Base-by-base conservation (phyloP, 2,888 invertebrate species). In the Blera fallax region DNA sequence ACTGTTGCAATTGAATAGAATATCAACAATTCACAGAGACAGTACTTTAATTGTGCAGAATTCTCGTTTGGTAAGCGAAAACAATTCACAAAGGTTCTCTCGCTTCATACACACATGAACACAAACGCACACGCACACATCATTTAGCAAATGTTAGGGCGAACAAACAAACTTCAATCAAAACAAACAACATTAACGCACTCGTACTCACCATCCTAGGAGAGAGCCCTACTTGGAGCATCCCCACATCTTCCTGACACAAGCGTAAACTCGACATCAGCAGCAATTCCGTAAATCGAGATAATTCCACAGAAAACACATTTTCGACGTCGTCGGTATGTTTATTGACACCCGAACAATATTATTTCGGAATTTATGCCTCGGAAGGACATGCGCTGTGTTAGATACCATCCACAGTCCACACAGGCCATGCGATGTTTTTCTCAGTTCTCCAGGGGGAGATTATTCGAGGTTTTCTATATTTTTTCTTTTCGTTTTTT, bases 131-230 rank as follows among this genome's bases (percentile, higher is more conserved):
- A n/a, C n/a, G n/a, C n/a, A 72, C 73, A 80, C 73, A 62, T 60
- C 45, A 80, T 67, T 73, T 67, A 65, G 76, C 64, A 69, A 70
- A 62, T 84, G 34, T 69, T 74, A 56, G 56, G 52, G 56, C 27
- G 77, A 70, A 43, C 64, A 79, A 74, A 79, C 69, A 64, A 67
- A 69, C 64, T 84, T 70, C 69, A 79, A 79, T 79, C 69, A 79
- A 74, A 69, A 73, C 74, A 79, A 79, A 84, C 84, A 84, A 64
- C 64, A 84, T 79, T 84, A 74, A 84, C 79, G 64, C 74, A 69
- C 64, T 78, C 37, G 77, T 58, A 77, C 65, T 65, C 82, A 24
- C 56, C 62, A 14, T 27, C 58, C 29, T 16, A 11, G 10, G 32
- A 43, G 40, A 32, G 10, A 48, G 48, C 24, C 18, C 34, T 70